These are phyloP conservation scores for Sylvia atricapilla DNA, from an alignment of 2,113 vertebrate species.

Conservation along the genomic window DNA sequence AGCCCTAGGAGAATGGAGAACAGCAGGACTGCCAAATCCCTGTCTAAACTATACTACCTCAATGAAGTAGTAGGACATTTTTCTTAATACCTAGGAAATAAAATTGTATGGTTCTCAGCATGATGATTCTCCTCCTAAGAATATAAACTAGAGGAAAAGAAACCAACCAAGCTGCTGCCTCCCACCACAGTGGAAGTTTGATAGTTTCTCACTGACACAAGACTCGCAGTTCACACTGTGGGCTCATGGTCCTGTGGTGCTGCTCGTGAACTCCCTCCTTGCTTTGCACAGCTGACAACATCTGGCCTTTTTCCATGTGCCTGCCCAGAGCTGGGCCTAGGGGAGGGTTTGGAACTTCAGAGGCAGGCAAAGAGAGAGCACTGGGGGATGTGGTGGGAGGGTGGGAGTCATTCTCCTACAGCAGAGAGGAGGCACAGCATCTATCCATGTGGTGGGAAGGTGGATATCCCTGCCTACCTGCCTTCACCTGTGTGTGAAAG, in stretches of 20 bases:
- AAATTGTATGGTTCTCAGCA: slow-evolving; percentile 9
- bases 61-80: slow-evolving; percentile 16
- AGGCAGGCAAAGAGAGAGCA: background rate
- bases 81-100: slow-evolving; percentile 26
- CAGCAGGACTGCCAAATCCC: slow-evolving; percentile 10
- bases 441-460: accelerated
- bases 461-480: background rate
- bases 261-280: background rate
- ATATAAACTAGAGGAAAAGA: background rate
- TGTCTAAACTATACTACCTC: background rate
- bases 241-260: background rate
- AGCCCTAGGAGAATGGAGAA: background rate
- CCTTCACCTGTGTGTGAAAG: background rate
- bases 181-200: background rate
- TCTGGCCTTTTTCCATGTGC: background rate
- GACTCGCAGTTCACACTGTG: background rate
- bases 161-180: background rate
- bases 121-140: background rate
- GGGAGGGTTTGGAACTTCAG: background rate
- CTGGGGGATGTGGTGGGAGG: background rate
- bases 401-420: background rate
- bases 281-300: background rate
- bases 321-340: background rate
- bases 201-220: background rate
- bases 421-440: background rate